Base-by-base conservation (phyloP, 2,797 vertebrate genomes). In the Bradypus variegatus region DNA sequence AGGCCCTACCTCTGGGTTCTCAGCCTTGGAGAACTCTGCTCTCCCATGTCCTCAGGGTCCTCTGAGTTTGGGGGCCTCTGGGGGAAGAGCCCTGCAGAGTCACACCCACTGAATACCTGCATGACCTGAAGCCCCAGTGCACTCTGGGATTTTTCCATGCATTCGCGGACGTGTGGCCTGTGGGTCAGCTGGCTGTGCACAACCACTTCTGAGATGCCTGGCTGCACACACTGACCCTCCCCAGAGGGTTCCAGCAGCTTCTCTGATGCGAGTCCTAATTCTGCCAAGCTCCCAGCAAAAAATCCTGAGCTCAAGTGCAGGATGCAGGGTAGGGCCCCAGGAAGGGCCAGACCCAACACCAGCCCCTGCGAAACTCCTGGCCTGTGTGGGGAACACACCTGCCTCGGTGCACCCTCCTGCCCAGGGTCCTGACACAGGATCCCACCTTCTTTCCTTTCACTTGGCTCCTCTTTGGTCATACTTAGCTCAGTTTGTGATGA, bases 371-470 rank as follows among this genome's bases (percentile, higher is more conserved):
- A n/a, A 75, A 88, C 69, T 23, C 10, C 55, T 29, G 27, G 62
- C 69, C 3, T 0, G 64, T 8, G 27, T 5, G 41, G 41, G 41
- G 41, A 45, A 5, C 41, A 45, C 9, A 14, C 78, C 16, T 41
- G 15, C 21, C n/a, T 12, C 9, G 19, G 36, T 23, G 76, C 58
- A 62, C 9, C 15, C 69, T 25, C 14, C 67, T 70, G 53, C 5
- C 58, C 70, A 2, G 0, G 48, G 25, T 36, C 8, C 36, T 36
- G 45, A 84, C 8, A 75, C n/a, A 64, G 12, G 19, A 19, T 8
- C 7, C 60, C 86, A 0, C 3, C 14, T 36, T 27, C 15, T 53
- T 21, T 12, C 12, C 2, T 0, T 36, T n/a, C 25, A 33, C 60
- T 69, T 4, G 0, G 29, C 48, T 45, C 58, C 41, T 27, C 11